Evolutionary conservation across 2,888 invertebrate genomes (phyloP).

Genomic region (Spilosoma lubricipeda): DNA sequence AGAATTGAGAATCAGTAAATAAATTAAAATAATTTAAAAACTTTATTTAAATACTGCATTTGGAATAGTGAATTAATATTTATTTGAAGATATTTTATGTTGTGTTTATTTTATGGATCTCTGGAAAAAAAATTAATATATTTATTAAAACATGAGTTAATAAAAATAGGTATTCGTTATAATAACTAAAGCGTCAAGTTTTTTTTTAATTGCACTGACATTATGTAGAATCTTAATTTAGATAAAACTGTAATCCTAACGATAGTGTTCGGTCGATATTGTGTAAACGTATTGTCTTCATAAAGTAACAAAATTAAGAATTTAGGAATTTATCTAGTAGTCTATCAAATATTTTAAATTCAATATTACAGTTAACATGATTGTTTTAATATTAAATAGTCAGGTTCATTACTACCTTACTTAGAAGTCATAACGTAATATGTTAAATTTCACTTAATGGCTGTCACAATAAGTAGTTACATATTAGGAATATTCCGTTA

Average conservation of each 20-base stretch:
- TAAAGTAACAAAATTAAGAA: neutral
- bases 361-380: neutral
- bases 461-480: neutral
- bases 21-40: neutral
- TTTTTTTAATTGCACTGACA: neutral
- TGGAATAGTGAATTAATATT: neutral
- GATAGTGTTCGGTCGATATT: too few relatives aligned
- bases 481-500: neutral
- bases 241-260: too few relatives aligned
- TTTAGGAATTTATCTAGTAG: neutral
- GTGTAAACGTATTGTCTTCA: neutral
- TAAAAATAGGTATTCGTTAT: neutral
- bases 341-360: neutral
- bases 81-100: neutral
- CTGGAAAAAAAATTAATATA: neutral
- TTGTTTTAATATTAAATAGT: neutral
- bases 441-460: constrained; percentile 1
- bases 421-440: neutral
- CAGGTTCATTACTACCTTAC: neutral
- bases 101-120: too few relatives aligned
- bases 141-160: neutral
- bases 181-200: neutral
- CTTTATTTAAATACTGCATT: neutral
- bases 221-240: neutral
- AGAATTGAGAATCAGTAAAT: constrained; percentile 60